These are phyloP conservation scores for Andrena praecox DNA, from an alignment of 2,888 invertebrate genomes.

Conservation along the genomic window DNA sequence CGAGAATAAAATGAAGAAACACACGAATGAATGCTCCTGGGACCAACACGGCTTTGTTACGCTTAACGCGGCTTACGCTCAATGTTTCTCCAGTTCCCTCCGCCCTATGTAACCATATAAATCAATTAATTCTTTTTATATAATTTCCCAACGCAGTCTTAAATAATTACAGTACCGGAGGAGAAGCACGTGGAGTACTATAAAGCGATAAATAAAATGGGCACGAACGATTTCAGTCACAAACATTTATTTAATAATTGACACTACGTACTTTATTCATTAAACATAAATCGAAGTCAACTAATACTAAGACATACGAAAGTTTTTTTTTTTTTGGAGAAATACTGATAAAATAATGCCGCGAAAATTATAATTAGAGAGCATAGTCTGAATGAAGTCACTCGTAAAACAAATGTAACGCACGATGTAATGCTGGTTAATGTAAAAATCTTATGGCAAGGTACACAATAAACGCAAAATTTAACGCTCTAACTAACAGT, in stretches of 20 bases:
- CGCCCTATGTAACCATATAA: too few species aligned
- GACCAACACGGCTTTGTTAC: not conserved
- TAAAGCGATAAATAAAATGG: not conserved
- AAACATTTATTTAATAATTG: constrained; percentile 65
- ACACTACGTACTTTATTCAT: constrained; percentile 48
- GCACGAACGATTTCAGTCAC: constrained; percentile 28
- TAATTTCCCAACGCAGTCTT: too few species aligned
- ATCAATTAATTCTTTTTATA: too few species aligned
- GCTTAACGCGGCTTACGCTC: not conserved
- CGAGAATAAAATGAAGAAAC: constrained; percentile 26
- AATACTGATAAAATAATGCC: constrained; percentile 45
- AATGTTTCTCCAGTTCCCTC: not conserved
- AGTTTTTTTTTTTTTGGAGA: constrained; percentile 9
- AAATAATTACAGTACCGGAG: too few species aligned
- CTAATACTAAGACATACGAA: constrained; percentile 44
- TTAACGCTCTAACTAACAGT: constrained; percentile 32
- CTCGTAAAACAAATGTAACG: constrained; percentile 17
- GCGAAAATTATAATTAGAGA: constrained; percentile 34
- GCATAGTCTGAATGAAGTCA: constrained; percentile 15
- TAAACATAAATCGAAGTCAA: constrained; percentile 52
- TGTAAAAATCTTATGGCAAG: constrained; percentile 19
- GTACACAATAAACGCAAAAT: constrained; percentile 32
- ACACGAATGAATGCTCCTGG: not conserved
- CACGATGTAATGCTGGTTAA: constrained; percentile 20
- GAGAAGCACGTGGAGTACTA: too few species aligned